Percentiles rank a stretch among this genome's conserved stretches.
These are phyloP conservation scores for Gymnosoma rotundatum DNA, from an alignment of 2,888 invertebrate genomes.

Conservation along the genomic window DNA sequence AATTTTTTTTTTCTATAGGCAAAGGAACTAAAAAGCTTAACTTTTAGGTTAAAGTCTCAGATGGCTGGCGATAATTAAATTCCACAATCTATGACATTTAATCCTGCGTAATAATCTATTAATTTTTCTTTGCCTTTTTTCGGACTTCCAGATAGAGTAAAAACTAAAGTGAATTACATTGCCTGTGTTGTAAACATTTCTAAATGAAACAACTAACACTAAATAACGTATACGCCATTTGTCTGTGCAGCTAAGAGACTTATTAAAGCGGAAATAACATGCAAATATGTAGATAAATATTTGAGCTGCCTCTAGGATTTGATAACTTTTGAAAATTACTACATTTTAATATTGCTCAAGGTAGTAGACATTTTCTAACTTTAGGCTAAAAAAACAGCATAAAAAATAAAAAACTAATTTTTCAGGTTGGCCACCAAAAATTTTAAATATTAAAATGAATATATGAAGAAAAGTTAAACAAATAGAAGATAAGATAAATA, in stretches of 20 bases:
- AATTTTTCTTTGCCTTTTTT: too few relatives aligned
- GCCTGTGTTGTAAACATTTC: background rate
- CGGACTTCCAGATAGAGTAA: background rate
- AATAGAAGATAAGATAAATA: background rate
- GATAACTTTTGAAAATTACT: background rate
- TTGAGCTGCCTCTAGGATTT: conserved; percentile 5
- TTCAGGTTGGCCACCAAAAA: background rate
- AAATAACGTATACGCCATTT: background rate
- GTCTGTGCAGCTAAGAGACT: conserved; percentile 8
- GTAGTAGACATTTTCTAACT: conserved; percentile 1
- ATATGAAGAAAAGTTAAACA: background rate
- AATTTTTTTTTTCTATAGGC: too few relatives aligned
- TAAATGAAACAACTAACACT: conserved; percentile 1
- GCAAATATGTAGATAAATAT: conserved; percentile 36
- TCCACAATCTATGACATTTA: too few relatives aligned
- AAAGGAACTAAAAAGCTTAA: too few relatives aligned
- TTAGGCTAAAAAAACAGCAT: background rate
- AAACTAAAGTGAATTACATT: background rate
- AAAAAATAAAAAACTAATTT: conserved; percentile 3
- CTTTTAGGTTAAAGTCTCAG: too few relatives aligned
- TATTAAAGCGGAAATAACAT: conserved; percentile 62
- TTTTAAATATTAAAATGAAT: background rate
- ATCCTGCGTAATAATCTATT: too few relatives aligned
- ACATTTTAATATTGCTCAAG: conserved; percentile 18
- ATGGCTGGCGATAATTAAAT: too few relatives aligned